Conservation (phyloP, 2,113 vertebrate species). For the Microcebus murinus region DNA sequence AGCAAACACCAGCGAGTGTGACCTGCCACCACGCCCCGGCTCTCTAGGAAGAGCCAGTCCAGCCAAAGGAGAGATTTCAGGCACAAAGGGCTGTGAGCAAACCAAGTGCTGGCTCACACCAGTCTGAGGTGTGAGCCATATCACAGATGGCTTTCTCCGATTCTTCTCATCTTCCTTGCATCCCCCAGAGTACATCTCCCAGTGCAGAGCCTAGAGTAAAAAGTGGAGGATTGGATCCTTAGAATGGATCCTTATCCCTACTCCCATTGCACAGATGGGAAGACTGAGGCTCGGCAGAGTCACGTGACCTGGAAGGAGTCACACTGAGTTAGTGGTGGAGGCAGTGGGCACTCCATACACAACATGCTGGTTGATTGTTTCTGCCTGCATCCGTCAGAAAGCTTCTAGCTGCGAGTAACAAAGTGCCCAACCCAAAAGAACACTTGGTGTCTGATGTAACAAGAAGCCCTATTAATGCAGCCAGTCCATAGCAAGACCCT, state of each 20-base stretch:
- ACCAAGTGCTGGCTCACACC: no score
- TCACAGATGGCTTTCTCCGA: background rate
- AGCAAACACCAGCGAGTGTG: background rate
- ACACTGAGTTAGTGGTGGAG: background rate
- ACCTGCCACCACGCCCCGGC: rapidly evolving
- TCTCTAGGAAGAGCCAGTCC: background rate
- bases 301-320: background rate
- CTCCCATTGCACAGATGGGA: background rate
- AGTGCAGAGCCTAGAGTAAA: background rate
- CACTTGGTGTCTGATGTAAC: background rate
- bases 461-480: background rate
- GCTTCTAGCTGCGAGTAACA: background rate
- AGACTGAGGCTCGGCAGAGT: background rate
- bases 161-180: background rate
- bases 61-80: background rate
- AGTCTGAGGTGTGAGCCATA: no score
- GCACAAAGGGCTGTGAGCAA: background rate
- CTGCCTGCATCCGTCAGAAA: background rate
- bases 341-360: background rate
- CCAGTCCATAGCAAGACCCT: background rate
- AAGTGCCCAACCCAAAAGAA: background rate
- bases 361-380: background rate
- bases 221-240: background rate
- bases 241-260: background rate
- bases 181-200: no score